phyloP scores from a whole-genome alignment of 2,797 vertebrate species.

The Oreochromis grahami region DNA sequence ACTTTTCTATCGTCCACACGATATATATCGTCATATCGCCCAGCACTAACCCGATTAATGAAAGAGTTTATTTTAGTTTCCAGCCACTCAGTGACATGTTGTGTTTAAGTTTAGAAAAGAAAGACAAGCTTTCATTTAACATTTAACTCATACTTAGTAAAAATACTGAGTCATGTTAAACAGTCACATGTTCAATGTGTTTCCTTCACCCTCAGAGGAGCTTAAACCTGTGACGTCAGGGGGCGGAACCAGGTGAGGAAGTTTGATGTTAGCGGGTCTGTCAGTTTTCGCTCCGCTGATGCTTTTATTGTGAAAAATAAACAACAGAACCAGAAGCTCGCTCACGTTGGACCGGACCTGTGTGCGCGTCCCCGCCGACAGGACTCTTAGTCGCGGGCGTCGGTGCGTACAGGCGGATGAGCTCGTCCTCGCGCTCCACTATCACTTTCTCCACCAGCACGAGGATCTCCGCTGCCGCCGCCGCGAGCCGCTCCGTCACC shows the following conservation, averaged over 20 bases:
- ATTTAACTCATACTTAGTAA: background rate
- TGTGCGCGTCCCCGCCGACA: background rate
- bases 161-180: background rate
- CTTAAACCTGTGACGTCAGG: background rate
- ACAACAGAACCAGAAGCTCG: background rate
- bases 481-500: background rate
- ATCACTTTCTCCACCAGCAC: background rate
- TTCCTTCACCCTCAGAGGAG: background rate
- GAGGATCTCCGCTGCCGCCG: constrained; percentile 6
- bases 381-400: background rate
- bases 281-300: background rate
- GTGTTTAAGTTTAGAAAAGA: no score
- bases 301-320: background rate
- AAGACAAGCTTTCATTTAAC: no score
- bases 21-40: no score
- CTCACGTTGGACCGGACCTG: background rate
- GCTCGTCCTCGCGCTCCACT: background rate
- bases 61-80: background rate
- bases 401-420: background rate
- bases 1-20: no score
- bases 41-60: background rate
- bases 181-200: background rate
- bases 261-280: fast-evolving
- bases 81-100: no score
- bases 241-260: background rate